These are phyloP conservation scores for Tapera naevia DNA, from an alignment of 2,797 vertebrate species.

Conservation along the genomic window DNA sequence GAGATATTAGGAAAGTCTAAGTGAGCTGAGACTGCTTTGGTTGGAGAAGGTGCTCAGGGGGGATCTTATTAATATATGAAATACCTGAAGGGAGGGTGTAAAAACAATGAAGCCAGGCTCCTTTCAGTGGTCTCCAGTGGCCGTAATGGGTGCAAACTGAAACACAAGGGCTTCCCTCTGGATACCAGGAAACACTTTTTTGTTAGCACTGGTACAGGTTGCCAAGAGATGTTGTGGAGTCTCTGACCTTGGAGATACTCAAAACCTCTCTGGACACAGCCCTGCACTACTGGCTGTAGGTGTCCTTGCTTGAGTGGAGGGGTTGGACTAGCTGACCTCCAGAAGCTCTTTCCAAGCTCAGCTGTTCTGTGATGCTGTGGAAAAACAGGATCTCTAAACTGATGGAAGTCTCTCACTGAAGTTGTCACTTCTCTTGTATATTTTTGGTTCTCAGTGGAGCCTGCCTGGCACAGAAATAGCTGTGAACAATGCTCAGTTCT, in stretches of 20 bases:
- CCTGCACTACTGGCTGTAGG: background rate
- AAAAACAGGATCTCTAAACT: background rate
- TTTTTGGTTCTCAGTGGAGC: background rate
- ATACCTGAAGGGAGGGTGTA: background rate
- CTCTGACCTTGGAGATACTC: background rate
- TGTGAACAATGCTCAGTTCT: background rate
- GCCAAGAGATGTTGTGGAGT: background rate
- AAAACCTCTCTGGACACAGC: background rate
- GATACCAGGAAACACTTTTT: background rate
- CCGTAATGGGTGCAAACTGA: background rate
- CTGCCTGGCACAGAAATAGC: background rate
- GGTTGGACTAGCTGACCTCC: background rate
- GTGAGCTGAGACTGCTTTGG: background rate
- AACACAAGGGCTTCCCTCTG: background rate
- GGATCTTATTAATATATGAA: background rate
- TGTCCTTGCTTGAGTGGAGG: background rate
- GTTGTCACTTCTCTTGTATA: accelerated
- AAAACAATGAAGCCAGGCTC: background rate
- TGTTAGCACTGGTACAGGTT: background rate
- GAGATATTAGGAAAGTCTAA: background rate
- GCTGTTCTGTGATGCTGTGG: background rate
- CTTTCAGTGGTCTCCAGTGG: background rate
- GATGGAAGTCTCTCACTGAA: background rate
- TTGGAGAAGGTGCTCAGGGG: background rate
- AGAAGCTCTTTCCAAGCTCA: background rate